Percentiles rank a stretch among this genome's conserved stretches.
phyloP scores from a whole-genome alignment of 35 echinoderm and acorn worm genomes.

The Holothuria glaberrima region DNA sequence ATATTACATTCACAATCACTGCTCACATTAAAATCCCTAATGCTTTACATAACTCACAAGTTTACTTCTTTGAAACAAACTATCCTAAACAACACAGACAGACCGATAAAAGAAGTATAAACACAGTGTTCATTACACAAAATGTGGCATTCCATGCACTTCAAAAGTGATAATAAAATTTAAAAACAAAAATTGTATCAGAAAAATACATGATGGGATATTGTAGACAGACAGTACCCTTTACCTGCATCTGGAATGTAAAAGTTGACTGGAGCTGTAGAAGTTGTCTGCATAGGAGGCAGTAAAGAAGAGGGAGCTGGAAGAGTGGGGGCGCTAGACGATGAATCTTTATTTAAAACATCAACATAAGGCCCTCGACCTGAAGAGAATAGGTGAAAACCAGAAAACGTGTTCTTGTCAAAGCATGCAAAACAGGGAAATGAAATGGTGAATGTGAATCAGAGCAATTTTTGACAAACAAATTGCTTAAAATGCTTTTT shows the following conservation, averaged over 20 bases:
- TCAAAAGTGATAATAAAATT: no score
- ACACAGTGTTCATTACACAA: no score
- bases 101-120: no score
- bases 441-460: not conserved
- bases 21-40: no score
- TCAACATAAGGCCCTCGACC: constrained; percentile 77
- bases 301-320: constrained; percentile 45
- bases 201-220: not conserved
- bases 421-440: constrained; percentile 21
- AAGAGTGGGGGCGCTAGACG: constrained; percentile 51
- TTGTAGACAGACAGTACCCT: not conserved
- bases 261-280: constrained; percentile 70
- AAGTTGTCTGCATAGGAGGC: constrained; percentile 15
- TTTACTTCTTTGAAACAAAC: no score
- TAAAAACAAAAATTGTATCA: no score
- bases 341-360: constrained; percentile 64
- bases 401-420: not conserved
- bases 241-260: constrained; percentile 79
- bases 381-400: constrained; percentile 22
- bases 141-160: no score
- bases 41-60: no score
- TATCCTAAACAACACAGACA: no score
- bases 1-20: no score
- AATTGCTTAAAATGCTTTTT: not conserved
- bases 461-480: not conserved